Base-by-base conservation (phyloP, 2,113 vertebrate genomes). In the Cebus imitator region DNA sequence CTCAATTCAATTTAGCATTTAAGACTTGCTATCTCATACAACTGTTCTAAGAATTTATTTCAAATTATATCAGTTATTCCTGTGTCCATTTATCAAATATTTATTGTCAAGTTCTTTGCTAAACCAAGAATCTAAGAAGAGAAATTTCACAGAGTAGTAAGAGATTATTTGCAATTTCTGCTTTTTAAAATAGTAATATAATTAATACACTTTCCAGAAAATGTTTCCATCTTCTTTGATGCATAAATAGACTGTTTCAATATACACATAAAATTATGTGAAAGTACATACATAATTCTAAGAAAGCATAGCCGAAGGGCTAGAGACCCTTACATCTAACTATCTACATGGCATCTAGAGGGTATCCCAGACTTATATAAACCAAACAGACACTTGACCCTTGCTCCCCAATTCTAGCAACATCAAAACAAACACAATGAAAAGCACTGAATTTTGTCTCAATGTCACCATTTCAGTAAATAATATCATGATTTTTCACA, bases 61-160 rank as follows among this genome's bases (percentile, higher is more conserved):
- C 40, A 94, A 96, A 91, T 90, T 68, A 82, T 20, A 12, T 68
- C 30, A 90, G 35, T 72, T 90, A 86, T 66, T 90, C 8, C 21
- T 89, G n/a, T 57, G 14, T 37, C 23, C 18, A 90, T 14, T 73
- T 1, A 64, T 16, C 35, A 83, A 94, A 87, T 83, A 85, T 55
- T 76, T 92, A 87, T 66, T 73, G 45, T 90, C 40, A 87, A 61
- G 23, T 52, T 94, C 84, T 96, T 73, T 82, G 25, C 68, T 84
- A 66, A 94, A 75, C 9, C 55, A 97, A 43, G 13, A 92, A 73
- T 83, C 58, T 90, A 87, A 94, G 43, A 78, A 75, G 7, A 89
- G 4, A 55, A 94, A 94, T 78, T 90, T 92, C 40, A 79, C 40
- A 83, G n/a, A 68, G 27, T 82, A 43, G 23, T 55, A 18, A 27